A percentile compares a stretch with the other conserved stretches of the same genome.
These are phyloP conservation scores for Agapostemon virescens DNA, from an alignment of 2,888 invertebrate species.

Conservation along the genomic window DNA sequence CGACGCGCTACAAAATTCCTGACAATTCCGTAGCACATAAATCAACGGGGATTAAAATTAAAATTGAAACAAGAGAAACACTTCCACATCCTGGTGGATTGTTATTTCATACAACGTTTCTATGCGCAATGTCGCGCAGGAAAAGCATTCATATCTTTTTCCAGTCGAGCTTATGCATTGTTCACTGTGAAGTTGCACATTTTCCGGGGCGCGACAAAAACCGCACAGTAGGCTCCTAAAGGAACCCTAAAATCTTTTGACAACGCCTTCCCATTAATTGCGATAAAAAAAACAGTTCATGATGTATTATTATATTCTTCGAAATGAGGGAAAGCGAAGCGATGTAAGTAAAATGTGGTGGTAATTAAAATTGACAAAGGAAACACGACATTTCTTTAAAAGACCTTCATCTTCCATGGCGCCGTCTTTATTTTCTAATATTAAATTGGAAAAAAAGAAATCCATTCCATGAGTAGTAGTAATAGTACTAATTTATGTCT, in stretches of 20 bases:
- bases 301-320: neutral
- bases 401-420: neutral
- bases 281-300: slow-evolving; percentile 15
- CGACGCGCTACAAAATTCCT: slow-evolving; percentile 14
- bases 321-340: neutral
- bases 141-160: slow-evolving; percentile 19
- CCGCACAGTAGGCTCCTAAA: neutral
- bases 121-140: neutral
- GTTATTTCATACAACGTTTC: slow-evolving; percentile 3
- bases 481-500: no score
- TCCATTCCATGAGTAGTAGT: no score
- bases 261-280: slow-evolving; percentile 24
- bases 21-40: slow-evolving; percentile 11
- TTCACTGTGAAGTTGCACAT: slow-evolving; percentile 15
- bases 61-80: slow-evolving; percentile 10
- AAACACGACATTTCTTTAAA: neutral
- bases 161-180: slow-evolving; percentile 10
- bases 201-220: slow-evolving; percentile 12
- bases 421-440: neutral
- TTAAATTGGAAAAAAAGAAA: no score
- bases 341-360: neutral
- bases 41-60: slow-evolving; percentile 28
- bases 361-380: neutral
- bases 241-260: slow-evolving; percentile 17
- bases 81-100: slow-evolving; percentile 7